A percentile compares a stretch with the other conserved stretches of the same genome.
phyloP scores from a whole-genome alignment of 1,140 invertebrate species.

The Caenorhabditis tropicalis region DNA sequence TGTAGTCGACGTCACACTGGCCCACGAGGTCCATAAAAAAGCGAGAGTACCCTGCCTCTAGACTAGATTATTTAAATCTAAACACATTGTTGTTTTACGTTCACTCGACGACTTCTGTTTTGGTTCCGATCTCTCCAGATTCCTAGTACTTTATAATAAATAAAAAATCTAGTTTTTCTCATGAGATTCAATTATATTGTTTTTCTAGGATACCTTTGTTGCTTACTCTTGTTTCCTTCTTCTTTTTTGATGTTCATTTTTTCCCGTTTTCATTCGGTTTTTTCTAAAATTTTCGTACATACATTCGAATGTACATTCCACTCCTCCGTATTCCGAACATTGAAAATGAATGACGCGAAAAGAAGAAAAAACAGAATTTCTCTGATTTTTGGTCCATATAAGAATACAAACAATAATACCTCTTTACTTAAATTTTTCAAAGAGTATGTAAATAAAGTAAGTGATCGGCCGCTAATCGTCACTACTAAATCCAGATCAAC shows the following conservation, averaged over 20 bases:
- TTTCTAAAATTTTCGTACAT: too few relatives aligned
- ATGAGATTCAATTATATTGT: too few relatives aligned
- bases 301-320: too few relatives aligned
- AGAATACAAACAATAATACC: neutral
- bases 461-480: neutral
- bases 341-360: constrained; percentile 27
- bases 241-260: too few relatives aligned
- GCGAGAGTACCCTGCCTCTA: neutral
- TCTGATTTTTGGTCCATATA: neutral
- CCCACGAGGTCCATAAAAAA: neutral
- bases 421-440: neutral
- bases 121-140: neutral
- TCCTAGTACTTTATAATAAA: too few relatives aligned
- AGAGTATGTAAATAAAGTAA: neutral
- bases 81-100: neutral
- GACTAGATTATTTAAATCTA: neutral
- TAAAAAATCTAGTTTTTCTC: too few relatives aligned
- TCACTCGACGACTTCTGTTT: neutral
- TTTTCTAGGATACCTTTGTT: too few relatives aligned
- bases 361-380: neutral
- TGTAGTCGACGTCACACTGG: neutral
- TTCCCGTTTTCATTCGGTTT: too few relatives aligned
- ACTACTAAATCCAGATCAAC: neutral
- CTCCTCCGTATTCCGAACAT: neutral
- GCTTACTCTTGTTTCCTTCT: too few relatives aligned